phyloP scores from a whole-genome alignment of 2,888 invertebrate species.

The Daptonema setosum region DNA sequence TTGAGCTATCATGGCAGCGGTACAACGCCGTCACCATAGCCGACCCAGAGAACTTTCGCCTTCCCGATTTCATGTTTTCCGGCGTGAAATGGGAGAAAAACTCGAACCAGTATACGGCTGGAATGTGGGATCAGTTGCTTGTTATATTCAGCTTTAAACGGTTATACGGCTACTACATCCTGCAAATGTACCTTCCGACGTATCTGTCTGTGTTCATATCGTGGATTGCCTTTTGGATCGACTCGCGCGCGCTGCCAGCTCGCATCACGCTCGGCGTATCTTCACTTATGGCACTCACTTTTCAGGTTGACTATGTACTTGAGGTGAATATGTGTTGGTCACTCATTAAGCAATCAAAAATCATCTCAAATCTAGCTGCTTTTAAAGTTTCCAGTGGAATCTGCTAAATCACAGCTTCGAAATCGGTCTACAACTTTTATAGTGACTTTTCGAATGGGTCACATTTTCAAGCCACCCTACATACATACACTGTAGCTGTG shows the following conservation, averaged over 20 bases:
- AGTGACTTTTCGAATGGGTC: no score
- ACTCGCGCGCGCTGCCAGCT: constrained; percentile 22
- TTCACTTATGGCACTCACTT: constrained; percentile 23
- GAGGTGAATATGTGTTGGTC: no score
- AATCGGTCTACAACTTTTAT: no score
- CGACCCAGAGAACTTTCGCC: constrained; percentile 14
- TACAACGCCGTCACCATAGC: constrained; percentile 25
- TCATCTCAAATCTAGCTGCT: no score
- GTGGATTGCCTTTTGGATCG: constrained; percentile 26
- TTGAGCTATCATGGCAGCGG: constrained; percentile 16
- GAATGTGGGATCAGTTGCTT: constrained; percentile 25
- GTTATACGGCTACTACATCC: constrained; percentile 24
- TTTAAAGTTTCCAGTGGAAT: no score
- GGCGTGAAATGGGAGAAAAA: constrained; percentile 19
- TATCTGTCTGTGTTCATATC: constrained; percentile 21
- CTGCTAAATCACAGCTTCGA: no score
- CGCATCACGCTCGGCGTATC: constrained; percentile 25
- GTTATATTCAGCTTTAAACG: constrained; percentile 23
- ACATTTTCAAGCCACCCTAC: no score
- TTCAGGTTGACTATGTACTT: constrained; percentile 12
- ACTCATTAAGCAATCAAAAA: no score
- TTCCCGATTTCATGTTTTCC: constrained; percentile 20
- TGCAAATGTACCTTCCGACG: constrained; percentile 20
- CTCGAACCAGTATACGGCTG: constrained; percentile 18
- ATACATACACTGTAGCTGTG: no score